Percentiles rank a stretch among this genome's conserved stretches.
Evolutionary conservation across 1,140 invertebrate species (phyloP).

Genomic region (Lasaia peninsularis): DNA sequence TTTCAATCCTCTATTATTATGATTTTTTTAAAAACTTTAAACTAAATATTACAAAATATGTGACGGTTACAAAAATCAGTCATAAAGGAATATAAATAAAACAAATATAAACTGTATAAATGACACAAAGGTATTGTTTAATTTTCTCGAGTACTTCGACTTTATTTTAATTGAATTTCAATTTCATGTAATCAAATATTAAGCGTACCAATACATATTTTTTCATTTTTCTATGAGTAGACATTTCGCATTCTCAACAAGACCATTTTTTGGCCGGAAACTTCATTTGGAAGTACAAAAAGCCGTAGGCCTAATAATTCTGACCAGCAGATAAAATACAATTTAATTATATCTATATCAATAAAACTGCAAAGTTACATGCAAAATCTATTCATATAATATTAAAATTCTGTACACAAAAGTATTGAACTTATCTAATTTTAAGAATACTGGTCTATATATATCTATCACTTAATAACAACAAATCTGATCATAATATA

Average conservation of each 20-base stretch:
- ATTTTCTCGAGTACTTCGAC: too few relatives aligned
- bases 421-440: conserved; percentile 16
- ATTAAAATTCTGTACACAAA: conserved; percentile 30
- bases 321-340: conserved; percentile 51
- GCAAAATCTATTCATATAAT: conserved; percentile 9
- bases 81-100: too few relatives aligned
- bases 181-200: too few relatives aligned
- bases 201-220: too few relatives aligned
- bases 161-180: too few relatives aligned
- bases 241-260: conserved; percentile 14
- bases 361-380: conserved; percentile 10
- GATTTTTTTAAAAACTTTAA: too few relatives aligned
- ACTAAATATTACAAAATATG: too few relatives aligned
- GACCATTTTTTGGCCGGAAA: conserved; percentile 36
- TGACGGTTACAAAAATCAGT: too few relatives aligned
- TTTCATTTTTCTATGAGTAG: too few relatives aligned
- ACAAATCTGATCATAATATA: not conserved
- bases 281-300: conserved; percentile 50
- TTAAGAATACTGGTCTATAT: not conserved
- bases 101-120: too few relatives aligned
- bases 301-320: conserved; percentile 37
- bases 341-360: not conserved
- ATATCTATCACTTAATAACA: not conserved
- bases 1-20: too few relatives aligned
- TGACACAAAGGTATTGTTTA: too few relatives aligned